phyloP scores from a whole-genome alignment of 2,113 vertebrate species.

The Ptychochromis oligacanthus region DNA sequence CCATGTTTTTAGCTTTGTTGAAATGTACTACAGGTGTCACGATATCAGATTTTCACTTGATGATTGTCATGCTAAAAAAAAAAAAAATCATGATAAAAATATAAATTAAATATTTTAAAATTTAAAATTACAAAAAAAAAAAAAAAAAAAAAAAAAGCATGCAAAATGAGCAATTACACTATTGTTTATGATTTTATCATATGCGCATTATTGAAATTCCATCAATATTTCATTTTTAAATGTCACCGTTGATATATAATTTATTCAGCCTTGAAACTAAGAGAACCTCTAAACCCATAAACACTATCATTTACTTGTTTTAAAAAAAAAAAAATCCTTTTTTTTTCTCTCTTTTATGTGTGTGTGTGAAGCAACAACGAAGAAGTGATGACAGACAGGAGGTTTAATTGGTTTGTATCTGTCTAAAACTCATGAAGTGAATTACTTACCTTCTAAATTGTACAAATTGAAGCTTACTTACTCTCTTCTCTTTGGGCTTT shows the following conservation, averaged over 20 bases:
- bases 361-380: neutral
- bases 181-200: neutral
- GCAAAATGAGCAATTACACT: neutral
- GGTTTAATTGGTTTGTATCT: neutral
- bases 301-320: neutral
- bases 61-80: too few relatives aligned
- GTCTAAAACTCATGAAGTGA: neutral
- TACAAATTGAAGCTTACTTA: neutral
- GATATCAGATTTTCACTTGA: too few relatives aligned
- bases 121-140: too few relatives aligned
- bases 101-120: too few relatives aligned
- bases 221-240: neutral
- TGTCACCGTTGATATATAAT: neutral
- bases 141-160: too few relatives aligned
- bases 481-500: neutral
- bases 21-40: too few relatives aligned
- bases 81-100: too few relatives aligned
- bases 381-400: neutral
- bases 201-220: neutral
- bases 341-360: neutral
- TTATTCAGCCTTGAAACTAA: too few relatives aligned
- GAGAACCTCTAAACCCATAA: neutral
- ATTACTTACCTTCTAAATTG: neutral
- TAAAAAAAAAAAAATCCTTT: accelerated
- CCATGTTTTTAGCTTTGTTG: neutral